Evolutionary conservation across 2,888 invertebrate species (phyloP).

Genomic region (Augochlorella aurata): DNA sequence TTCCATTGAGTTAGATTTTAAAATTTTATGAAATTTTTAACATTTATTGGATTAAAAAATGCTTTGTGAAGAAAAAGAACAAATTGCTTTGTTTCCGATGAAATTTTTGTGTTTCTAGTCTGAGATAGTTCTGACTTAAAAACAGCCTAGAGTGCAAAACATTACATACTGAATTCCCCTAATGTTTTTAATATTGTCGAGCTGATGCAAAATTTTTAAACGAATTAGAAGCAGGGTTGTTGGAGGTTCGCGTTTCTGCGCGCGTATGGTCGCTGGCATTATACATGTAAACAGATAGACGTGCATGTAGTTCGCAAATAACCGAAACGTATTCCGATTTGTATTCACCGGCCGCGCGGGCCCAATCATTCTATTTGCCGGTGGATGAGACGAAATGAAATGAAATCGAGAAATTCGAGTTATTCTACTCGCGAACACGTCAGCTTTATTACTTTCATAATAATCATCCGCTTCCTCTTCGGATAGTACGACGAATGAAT

Average conservation of each 20-base stretch:
- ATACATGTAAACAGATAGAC: slow-evolving; percentile 41
- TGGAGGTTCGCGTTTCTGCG: slow-evolving; percentile 18
- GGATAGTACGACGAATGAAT: slow-evolving; percentile 45
- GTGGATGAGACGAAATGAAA: slow-evolving; percentile 65
- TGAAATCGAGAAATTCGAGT: slow-evolving; percentile 67
- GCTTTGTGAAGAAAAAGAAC: too few relatives aligned
- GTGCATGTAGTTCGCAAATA: slow-evolving; percentile 49
- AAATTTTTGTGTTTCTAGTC: too few relatives aligned
- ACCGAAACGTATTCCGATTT: slow-evolving; percentile 64
- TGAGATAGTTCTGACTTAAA: too few relatives aligned
- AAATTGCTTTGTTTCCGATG: too few relatives aligned
- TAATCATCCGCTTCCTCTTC: slow-evolving; percentile 51
- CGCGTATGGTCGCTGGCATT: slow-evolving; percentile 22
- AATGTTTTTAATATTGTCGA: neutral
- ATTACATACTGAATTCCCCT: neutral
- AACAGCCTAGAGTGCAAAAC: too few relatives aligned
- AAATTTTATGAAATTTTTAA: too few relatives aligned
- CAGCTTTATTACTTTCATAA: slow-evolving; percentile 68
- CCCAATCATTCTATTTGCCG: slow-evolving; percentile 66
- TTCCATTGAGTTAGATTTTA: too few relatives aligned
- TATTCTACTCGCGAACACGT: slow-evolving; percentile 60
- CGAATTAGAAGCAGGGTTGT: neutral
- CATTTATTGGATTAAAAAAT: too few relatives aligned
- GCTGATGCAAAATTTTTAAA: neutral
- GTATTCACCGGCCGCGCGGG: slow-evolving; percentile 57